Base-by-base conservation (phyloP, 2,113 vertebrate species). In the Ranitomeya imitator region DNA sequence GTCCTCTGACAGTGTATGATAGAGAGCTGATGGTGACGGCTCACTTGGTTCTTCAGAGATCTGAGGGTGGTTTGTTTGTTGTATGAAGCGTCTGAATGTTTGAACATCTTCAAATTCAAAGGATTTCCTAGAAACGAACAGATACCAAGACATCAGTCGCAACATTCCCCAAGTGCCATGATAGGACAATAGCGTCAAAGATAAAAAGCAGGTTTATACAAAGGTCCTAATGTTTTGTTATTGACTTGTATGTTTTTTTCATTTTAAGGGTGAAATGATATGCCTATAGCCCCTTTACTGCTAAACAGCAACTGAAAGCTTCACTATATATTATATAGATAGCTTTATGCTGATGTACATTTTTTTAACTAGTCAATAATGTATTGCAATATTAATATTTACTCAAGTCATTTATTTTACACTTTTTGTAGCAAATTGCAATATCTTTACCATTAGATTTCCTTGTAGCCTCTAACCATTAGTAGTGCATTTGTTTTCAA, bases 61-160 rank as follows among this genome's bases (percentile, higher is more conserved):
- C 91, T 95, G 95, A 83, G 81, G 91, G 79, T 91, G 85, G 74
- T 89, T 91, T 14, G 80, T 59, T 65, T 90, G 88, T 1, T 94
- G 94, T 87, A 83, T 77, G 31, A 63, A 92, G 86, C 90, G 93
- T 85, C 94, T 90, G 89, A 97, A 96, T 88, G 93, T 95, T 51
- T 97, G 95, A 81, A 96, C 95, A 91, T 99, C 98, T 92, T 99
- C 98, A 91, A 97, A 99, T 94, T 99, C 98, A 94, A 98, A 99
- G 81, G 98, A 99, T 94, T 99, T 99, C 96, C 98, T 99, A 67
- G 54, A 91, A 60, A 86, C 90, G n/a, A 85, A 85, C 61, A 85
- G 26, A 85, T 85, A 23, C 67, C 54, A 76, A 60, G 54, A 74
- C 54, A 85, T 85, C 67, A 85, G 55, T 65, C 69, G 45, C 54